Base-by-base conservation (phyloP, 1,140 invertebrate genomes). In the Protaetia brevitarsis region DNA sequence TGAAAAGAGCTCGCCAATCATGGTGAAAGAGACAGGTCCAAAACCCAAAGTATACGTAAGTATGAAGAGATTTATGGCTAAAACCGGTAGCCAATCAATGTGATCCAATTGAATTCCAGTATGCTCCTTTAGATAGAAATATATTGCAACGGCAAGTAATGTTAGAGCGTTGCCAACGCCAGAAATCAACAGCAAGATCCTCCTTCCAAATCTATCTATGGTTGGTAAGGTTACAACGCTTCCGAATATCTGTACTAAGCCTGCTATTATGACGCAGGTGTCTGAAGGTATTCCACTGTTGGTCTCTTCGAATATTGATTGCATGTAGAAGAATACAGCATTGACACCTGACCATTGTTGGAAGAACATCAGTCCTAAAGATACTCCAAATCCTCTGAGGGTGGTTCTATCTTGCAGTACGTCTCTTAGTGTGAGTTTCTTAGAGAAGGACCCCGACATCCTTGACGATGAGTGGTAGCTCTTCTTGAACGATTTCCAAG, bases 281-380 rank as follows among this genome's bases (percentile, higher is more conserved):
- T 82, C 80, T 0, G 86, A 78, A 13, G 85, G 75, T 0, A 93
- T 66, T 0, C 74, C 76, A 1, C 84, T 85, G 0, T 86, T 84
- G 6, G 90, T 84, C 3, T 82, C 82, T 1, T 77, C 71, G 71
- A 91, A 94, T 72, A 91, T 94, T 1, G 79, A 81, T 37, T 88
- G 85, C 65, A 90, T 87, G 76, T 91, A 93, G 77, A 94, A 94
- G n/a, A 94, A 83, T 1, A 95, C 87, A 1, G 89, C 88, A 77
- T 93, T 94, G 71, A 92, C 91, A 21, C 92, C 92, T 2, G 87
- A 88, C 10, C 93, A 79, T 77, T 92, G 89, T 72, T 92, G 90
- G 75, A 89, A 88, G 56, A 84, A 76, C 62, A 91, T 87, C 56
- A 94, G 79, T 1, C 86, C 84, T 61, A 94, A 76, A 0, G 87